Evolutionary conservation across 2,888 invertebrate genomes (phyloP), one percentile per base, ranked within the genome.

Genomic region (Drosophila infuscata): DNA sequence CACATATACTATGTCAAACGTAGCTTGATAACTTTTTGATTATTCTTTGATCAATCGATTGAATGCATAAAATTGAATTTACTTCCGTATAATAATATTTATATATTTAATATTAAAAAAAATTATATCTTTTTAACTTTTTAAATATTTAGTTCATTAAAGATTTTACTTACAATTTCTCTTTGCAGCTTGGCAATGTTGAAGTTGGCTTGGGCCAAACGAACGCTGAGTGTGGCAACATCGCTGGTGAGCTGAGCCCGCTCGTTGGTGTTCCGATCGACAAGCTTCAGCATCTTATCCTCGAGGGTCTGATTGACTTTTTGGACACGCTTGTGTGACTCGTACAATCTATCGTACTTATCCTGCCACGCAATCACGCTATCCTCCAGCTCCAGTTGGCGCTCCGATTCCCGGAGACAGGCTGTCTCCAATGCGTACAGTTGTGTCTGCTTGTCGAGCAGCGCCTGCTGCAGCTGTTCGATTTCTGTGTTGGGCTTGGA

Each of bases 291-390:
- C 74, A 99, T 94, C 93, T 98, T 99, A 92, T 99, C 99, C 94
- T 99, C 99, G 85, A 99, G 94, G 83, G 96, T 97, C 94, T 98
- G 98, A 94, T 99, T 99, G 49, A 99, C 96, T 93, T 97, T 97
- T 93, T 98, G 98, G 69, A 99, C 96, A 90, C 98, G 95, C 92
- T 97, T 97, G 91, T 99, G 98, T 64, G 98, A 98, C 92, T 99
- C 98, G 93, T 97, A 96, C 82, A 99, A 94, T 89, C 98, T 95
- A 92, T 97, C 97, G 94, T 98, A 98, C 94, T 98, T 98, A 92
- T 98, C 98, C 92, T 97, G 96, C 96, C 98, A 98, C 83, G 97
- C 96, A 60, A 95, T 94, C 64, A 98, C 94, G 92, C 98, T 97
- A 81, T 98, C 98, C 88, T 96, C 96, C 65, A 97, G 94, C 70